Conservation (phyloP, 2,888 invertebrate genomes). For the Tromatobia lineatoria region DNA sequence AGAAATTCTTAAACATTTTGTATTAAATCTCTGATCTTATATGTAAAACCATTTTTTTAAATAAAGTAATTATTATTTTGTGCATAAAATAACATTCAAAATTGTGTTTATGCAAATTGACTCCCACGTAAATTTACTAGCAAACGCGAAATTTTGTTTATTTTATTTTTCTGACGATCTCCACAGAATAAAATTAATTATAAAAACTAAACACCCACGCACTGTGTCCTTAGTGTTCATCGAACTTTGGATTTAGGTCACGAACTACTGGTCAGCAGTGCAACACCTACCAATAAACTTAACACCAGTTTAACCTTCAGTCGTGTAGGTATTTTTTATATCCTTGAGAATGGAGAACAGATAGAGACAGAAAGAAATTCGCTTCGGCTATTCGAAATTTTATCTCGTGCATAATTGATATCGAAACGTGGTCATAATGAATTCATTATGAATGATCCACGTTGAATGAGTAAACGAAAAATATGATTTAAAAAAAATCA, state of each 20-base stretch:
- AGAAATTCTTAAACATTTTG: too few species aligned
- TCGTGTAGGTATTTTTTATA: conserved; percentile 13
- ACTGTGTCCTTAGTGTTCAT: too few species aligned
- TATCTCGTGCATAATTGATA: background rate
- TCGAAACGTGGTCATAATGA: background rate
- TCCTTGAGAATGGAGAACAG: background rate
- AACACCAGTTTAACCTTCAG: conserved; percentile 1
- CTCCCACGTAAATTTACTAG: too few species aligned
- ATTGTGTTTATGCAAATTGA: too few species aligned
- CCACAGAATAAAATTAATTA: background rate
- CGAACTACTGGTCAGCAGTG: background rate
- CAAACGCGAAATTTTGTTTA: too few species aligned
- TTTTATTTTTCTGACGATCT: too few species aligned
- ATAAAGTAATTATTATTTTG: too few species aligned
- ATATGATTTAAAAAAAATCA: background rate
- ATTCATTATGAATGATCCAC: background rate
- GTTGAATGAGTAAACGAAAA: background rate
- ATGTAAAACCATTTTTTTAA: too few species aligned
- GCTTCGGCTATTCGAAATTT: conserved; percentile 3
- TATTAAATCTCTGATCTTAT: too few species aligned
- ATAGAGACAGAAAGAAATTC: background rate
- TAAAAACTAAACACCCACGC: too few species aligned
- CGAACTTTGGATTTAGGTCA: conserved; percentile 10
- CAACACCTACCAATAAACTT: conserved; percentile 2
- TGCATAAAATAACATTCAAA: too few species aligned